Evolutionary conservation across 2,888 invertebrate species (phyloP).

Genomic region (Agonum fuliginosum): DNA sequence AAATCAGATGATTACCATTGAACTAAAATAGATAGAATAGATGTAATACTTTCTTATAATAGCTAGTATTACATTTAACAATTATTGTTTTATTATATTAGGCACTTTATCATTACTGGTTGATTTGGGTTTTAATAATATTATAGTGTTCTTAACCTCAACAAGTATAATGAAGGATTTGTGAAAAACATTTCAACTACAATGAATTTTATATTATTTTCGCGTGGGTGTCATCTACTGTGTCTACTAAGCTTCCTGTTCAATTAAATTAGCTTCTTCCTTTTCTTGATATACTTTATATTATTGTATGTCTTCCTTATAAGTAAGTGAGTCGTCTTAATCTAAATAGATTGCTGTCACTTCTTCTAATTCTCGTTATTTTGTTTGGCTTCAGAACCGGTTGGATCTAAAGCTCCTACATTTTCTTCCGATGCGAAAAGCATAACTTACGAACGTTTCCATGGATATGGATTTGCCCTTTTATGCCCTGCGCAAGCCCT

Average conservation of each 20-base stretch:
- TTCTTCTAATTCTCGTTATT: not conserved
- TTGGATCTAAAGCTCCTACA: conserved; percentile 75
- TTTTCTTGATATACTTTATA: no score
- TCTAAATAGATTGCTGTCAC: not conserved
- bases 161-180: no score
- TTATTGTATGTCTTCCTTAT: no score
- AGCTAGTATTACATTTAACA: no score
- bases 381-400: conserved; percentile 71
- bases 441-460: conserved; percentile 72
- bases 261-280: conserved; percentile 16
- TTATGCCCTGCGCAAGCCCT: conserved; percentile 80
- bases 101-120: no score
- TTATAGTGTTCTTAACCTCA: no score
- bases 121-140: no score
- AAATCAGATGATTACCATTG: no score
- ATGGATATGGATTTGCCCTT: conserved; percentile 73
- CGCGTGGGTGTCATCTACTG: conserved; percentile 19
- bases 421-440: conserved; percentile 72
- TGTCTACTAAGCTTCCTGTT: not conserved
- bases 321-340: no score
- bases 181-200: conserved; percentile 46
- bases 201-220: not conserved
- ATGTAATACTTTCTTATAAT: no score
- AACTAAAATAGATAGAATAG: no score
- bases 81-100: no score